These are phyloP conservation scores for Acronicta psi DNA, from an alignment of 2,888 invertebrate genomes.

Conservation along the genomic window DNA sequence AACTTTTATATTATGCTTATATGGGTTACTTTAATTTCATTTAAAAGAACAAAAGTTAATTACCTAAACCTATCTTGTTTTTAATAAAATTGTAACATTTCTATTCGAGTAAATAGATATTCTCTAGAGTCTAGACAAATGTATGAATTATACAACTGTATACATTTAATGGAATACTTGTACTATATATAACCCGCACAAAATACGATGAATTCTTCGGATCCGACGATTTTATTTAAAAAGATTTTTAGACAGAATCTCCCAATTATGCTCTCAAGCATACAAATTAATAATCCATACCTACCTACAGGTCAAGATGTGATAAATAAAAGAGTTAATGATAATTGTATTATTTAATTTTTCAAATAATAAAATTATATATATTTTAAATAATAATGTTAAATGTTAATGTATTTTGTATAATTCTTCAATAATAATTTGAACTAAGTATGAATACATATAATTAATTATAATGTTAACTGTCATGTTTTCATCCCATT, in stretches of 20 bases:
- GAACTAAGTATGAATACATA: no score
- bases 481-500: conserved; percentile 6
- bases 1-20: no score
- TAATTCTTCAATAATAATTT: no score
- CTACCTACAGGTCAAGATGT: background rate
- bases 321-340: background rate
- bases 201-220: background rate
- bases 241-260: conserved; percentile 23
- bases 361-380: no score
- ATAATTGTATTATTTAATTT: no score
- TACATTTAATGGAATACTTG: background rate
- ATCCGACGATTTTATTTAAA: conserved; percentile 7
- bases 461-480: no score
- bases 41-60: no score
- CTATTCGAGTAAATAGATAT: background rate
- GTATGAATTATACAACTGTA: background rate
- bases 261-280: conserved; percentile 10
- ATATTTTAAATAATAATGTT: no score
- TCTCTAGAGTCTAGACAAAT: no score
- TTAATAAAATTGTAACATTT: background rate
- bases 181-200: background rate
- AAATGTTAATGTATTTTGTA: no score
- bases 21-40: no score
- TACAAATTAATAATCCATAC: conserved; percentile 9
- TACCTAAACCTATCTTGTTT: no score